Evolutionary conservation across 2,113 vertebrate species (phyloP).

Genomic region (Vulpes ferrilata): DNA sequence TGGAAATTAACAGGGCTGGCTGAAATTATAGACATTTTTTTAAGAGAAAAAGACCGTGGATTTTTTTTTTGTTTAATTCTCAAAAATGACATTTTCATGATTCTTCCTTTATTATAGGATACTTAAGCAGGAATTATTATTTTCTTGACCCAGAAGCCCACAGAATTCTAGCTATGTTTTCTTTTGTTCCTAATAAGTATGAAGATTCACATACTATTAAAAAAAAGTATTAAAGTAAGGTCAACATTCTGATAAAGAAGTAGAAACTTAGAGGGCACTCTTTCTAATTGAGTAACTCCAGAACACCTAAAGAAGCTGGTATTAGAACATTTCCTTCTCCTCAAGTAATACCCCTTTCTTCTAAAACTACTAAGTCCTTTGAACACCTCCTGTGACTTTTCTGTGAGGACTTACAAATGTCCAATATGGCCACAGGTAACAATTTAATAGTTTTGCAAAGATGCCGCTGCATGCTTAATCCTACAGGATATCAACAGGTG

Average conservation of each 20-base stretch:
- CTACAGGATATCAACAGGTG: rapidly evolving
- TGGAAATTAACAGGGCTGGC: background rate
- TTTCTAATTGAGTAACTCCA: background rate
- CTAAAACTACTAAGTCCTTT: background rate
- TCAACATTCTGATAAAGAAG: background rate
- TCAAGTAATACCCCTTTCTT: background rate
- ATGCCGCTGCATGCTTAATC: background rate
- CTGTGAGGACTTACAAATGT: background rate
- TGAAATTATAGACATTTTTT: slow-evolving; percentile 40
- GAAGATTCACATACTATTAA: background rate
- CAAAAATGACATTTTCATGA: background rate
- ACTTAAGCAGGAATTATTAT: background rate
- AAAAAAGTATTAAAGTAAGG: background rate
- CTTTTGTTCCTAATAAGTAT: background rate
- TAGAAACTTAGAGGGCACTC: background rate
- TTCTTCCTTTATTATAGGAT: background rate
- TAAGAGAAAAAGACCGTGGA: background rate
- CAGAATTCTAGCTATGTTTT: background rate
- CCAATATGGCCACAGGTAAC: background rate
- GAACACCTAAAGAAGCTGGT: background rate
- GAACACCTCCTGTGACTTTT: background rate
- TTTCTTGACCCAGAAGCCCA: background rate
- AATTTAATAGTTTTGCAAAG: background rate
- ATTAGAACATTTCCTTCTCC: background rate
- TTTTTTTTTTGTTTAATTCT: background rate